Percentiles rank a stretch among this genome's conserved stretches.
These are phyloP conservation scores for Phthorimaea operculella DNA, from an alignment of 1,140 invertebrate genomes.

Conservation along the genomic window DNA sequence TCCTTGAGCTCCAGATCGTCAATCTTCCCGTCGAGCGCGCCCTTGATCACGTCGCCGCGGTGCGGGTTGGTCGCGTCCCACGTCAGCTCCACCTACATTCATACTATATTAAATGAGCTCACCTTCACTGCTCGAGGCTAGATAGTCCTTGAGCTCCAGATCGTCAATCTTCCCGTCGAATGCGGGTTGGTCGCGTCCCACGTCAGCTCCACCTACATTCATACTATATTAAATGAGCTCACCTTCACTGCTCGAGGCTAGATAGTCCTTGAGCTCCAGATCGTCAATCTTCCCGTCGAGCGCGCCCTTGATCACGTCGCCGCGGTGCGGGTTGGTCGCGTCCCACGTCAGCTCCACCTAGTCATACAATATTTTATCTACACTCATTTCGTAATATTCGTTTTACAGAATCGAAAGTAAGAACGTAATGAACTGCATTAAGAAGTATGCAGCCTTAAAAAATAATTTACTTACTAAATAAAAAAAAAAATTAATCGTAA, in stretches of 20 bases:
- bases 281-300: conserved; percentile 78
- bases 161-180: conserved; percentile 77
- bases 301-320: conserved; percentile 72
- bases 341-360: no score
- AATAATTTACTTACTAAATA: no score
- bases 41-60: conserved; percentile 74
- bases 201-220: conserved; percentile 91
- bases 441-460: no score
- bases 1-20: conserved; percentile 80
- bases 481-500: no score
- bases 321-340: no score
- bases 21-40: conserved; percentile 69
- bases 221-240: no score
- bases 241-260: conserved; percentile 79
- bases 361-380: no score
- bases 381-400: no score
- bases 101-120: no score
- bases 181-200: conserved; percentile 96
- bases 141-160: conserved; percentile 81
- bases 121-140: conserved; percentile 79
- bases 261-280: conserved; percentile 81
- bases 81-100: conserved; percentile 91
- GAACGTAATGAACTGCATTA: no score
- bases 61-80: conserved; percentile 96
- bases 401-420: no score